These are phyloP conservation scores for Aselliscus stoliczkanus DNA, from an alignment of 2,797 vertebrate genomes.

Conservation along the genomic window DNA sequence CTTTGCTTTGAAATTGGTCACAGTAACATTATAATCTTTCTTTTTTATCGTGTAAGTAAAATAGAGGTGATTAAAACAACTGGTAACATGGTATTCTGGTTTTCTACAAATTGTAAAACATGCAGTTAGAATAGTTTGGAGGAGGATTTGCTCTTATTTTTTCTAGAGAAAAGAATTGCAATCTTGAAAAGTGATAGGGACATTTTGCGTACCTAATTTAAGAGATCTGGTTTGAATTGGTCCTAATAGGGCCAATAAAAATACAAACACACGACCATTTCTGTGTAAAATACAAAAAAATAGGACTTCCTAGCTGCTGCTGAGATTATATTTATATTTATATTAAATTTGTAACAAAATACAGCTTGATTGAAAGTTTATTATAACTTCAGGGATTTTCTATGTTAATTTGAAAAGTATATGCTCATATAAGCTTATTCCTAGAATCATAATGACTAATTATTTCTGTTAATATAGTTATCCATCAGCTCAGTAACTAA, in stretches of 20 bases:
- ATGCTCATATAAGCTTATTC: background rate
- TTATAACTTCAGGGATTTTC: background rate
- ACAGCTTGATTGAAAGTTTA: background rate
- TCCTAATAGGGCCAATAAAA: background rate
- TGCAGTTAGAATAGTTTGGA: background rate
- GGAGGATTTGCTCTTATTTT: background rate
- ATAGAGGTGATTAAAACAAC: background rate
- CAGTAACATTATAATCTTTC: background rate
- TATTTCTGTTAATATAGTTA: background rate
- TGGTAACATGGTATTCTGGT: background rate
- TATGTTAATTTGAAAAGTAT: background rate
- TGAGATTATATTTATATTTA: background rate
- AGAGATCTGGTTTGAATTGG: background rate
- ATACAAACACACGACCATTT: background rate
- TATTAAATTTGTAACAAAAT: background rate
- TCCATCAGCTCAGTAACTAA: background rate
- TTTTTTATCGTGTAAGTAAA: background rate
- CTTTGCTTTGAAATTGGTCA: background rate
- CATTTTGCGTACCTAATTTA: background rate
- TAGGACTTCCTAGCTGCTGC: background rate
- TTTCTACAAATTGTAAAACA: background rate
- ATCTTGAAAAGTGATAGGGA: background rate
- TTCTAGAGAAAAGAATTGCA: background rate
- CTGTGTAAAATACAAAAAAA: background rate
- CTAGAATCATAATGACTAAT: background rate